Evolutionary conservation across 2,888 invertebrate genomes (phyloP).

Genomic region (Nipponacmea schrenckii): DNA sequence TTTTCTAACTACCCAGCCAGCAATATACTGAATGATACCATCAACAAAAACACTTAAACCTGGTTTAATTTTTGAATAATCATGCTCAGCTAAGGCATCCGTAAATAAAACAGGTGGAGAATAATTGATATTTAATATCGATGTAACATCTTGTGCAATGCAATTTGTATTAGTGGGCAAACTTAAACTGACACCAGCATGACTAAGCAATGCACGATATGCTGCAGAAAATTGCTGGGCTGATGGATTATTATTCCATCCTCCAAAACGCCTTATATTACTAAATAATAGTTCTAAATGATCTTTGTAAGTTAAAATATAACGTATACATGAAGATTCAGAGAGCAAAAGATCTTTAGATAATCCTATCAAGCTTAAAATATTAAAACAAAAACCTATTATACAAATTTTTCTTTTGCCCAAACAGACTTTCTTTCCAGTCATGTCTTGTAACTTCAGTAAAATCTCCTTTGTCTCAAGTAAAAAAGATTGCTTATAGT

Average conservation of each 20-base stretch:
- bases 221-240: slow-evolving; percentile 9
- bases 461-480: not conserved
- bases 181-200: slow-evolving; percentile 8
- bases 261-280: not conserved
- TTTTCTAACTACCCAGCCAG: no score
- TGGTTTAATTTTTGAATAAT: no score
- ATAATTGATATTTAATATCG: no score
- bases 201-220: slow-evolving; percentile 3
- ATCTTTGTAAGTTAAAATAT: slow-evolving; percentile 16
- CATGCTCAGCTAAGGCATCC: no score
- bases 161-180: not conserved
- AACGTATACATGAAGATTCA: not conserved
- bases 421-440: slow-evolving; percentile 2
- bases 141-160: no score
- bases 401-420: slow-evolving; percentile 11
- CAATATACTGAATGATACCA: no score
- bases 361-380: not conserved
- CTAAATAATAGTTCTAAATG: slow-evolving; percentile 14
- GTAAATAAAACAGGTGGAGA: no score
- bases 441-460: not conserved
- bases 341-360: not conserved
- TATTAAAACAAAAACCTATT: slow-evolving; percentile 12
- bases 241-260: slow-evolving; percentile 17
- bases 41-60: no score
- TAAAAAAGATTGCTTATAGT: not conserved